Evolutionary conservation across 2,797 vertebrate species (phyloP).

Genomic region (Geotrypetes seraphini): DNA sequence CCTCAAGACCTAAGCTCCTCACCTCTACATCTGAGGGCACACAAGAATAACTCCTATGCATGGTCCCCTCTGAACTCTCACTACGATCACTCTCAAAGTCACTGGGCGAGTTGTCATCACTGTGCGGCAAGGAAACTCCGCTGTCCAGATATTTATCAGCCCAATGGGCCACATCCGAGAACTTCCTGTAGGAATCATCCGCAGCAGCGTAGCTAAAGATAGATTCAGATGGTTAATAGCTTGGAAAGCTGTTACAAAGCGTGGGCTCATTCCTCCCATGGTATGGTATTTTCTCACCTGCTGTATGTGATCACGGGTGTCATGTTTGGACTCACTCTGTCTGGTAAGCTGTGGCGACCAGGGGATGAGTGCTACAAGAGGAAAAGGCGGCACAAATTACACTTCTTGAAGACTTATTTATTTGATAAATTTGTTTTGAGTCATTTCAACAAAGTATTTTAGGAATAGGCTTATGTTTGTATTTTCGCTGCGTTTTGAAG

Average conservation of each 20-base stretch:
- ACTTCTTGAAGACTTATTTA: too few species aligned
- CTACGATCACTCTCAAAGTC: slow-evolving; percentile 54
- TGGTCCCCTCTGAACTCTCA: slow-evolving; percentile 26
- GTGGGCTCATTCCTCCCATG: fast-evolving
- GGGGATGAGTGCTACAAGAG: slow-evolving; percentile 35
- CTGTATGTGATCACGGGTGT: slow-evolving; percentile 14
- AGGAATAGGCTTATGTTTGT: too few species aligned
- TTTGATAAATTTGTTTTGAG: too few species aligned
- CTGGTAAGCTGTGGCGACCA: slow-evolving; percentile 27
- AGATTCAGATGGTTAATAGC: neutral
- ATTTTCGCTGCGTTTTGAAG: too few species aligned
- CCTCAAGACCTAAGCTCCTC: neutral
- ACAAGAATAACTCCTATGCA: slow-evolving; percentile 52
- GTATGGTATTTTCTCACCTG: slow-evolving; percentile 40
- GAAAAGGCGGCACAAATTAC: neutral
- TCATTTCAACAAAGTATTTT: too few species aligned
- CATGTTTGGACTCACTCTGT: slow-evolving; percentile 49
- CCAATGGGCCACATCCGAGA: slow-evolving; percentile 45
- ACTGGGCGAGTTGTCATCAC: slow-evolving; percentile 24
- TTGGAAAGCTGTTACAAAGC: too few species aligned
- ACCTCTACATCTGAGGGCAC: slow-evolving; percentile 59
- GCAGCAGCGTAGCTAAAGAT: slow-evolving; percentile 20
- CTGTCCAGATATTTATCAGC: slow-evolving; percentile 60
- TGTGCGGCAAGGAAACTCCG: slow-evolving; percentile 43
- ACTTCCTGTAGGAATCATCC: slow-evolving; percentile 7